Percentiles rank a stretch among this genome's conserved stretches.
phyloP scores from a whole-genome alignment of 2,888 invertebrate genomes.

The Cryptocephalus primarius region DNA sequence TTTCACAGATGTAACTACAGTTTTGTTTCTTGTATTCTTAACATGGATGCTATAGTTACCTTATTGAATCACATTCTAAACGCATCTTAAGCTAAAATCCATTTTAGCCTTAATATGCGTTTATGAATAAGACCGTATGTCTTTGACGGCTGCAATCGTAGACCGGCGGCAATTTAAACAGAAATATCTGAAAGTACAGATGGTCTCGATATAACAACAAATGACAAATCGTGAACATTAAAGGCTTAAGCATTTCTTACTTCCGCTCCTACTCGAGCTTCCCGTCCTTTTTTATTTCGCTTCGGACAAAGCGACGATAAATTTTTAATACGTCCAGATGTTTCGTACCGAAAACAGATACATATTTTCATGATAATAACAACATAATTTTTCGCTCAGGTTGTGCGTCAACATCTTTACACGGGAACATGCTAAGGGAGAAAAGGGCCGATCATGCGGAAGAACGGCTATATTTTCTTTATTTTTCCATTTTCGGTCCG shows the following conservation, averaged over 20 bases:
- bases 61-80: too few relatives aligned
- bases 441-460: constrained; percentile 20
- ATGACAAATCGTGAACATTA: constrained; percentile 1
- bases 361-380: constrained; percentile 10
- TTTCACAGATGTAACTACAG: too few relatives aligned
- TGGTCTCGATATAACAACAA: too few relatives aligned
- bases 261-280: constrained; percentile 14
- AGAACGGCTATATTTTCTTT: constrained; percentile 22
- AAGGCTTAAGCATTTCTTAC: constrained; percentile 10
- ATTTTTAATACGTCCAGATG: constrained; percentile 8
- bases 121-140: too few relatives aligned
- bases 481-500: constrained; percentile 21
- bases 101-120: too few relatives aligned
- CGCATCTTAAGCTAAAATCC: too few relatives aligned
- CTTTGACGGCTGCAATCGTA: too few relatives aligned
- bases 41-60: too few relatives aligned
- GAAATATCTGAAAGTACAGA: too few relatives aligned
- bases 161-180: too few relatives aligned
- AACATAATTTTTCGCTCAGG: constrained; percentile 11
- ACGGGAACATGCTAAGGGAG: constrained; percentile 16
- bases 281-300: constrained; percentile 5
- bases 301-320: too few relatives aligned
- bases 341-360: constrained; percentile 4
- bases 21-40: too few relatives aligned
- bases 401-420: constrained; percentile 12